phyloP scores from a whole-genome alignment of 2,888 invertebrate genomes.

The Platerodrilus igneus region DNA sequence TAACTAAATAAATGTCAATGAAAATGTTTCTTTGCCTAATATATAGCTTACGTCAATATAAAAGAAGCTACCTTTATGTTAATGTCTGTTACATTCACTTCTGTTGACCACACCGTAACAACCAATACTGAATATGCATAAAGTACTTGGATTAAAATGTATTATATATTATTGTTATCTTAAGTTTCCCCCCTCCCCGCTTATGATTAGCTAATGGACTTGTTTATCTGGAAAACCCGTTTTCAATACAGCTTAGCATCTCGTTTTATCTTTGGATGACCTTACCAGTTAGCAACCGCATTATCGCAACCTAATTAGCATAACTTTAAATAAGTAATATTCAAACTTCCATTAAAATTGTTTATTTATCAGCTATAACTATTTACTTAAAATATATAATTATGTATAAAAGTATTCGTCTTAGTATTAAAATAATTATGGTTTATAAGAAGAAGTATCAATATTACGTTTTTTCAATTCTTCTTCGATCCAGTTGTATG shows the following conservation, averaged over 20 bases:
- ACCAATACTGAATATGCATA: too few species aligned
- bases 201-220: not conserved
- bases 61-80: too few species aligned
- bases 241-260: slow-evolving; percentile 17
- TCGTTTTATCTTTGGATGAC: slow-evolving; percentile 14
- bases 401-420: too few species aligned
- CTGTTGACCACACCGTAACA: too few species aligned
- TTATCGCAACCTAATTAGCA: slow-evolving; percentile 13
- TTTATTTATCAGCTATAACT: too few species aligned
- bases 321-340: not conserved
- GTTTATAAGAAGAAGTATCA: slow-evolving; percentile 44
- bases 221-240: slow-evolving; percentile 23
- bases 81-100: too few species aligned
- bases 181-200: slow-evolving; percentile 14
- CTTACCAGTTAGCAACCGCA: slow-evolving; percentile 12
- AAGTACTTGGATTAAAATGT: too few species aligned
- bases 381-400: too few species aligned
- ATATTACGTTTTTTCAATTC: slow-evolving; percentile 44
- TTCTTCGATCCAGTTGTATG: slow-evolving; percentile 48
- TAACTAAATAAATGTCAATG: too few species aligned
- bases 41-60: too few species aligned
- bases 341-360: too few species aligned
- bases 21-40: too few species aligned
- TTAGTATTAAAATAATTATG: slow-evolving; percentile 12
- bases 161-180: slow-evolving; percentile 6